Percentiles rank a stretch among this genome's conserved stretches.
These are phyloP conservation scores for Calypte anna DNA, from an alignment of 2,113 vertebrate genomes.

Conservation along the genomic window DNA sequence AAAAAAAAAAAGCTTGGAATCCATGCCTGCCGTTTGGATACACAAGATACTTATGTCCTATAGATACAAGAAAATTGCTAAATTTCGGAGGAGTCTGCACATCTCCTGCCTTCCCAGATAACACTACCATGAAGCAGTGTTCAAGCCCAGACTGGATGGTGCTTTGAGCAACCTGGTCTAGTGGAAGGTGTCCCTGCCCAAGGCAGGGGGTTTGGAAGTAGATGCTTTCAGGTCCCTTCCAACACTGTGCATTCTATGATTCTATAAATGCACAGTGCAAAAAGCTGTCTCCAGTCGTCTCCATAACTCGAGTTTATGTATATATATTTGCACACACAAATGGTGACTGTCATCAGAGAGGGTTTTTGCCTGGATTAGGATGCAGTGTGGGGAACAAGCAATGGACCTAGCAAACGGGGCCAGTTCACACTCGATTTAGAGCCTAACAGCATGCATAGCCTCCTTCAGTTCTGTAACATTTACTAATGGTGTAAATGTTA, in stretches of 20 bases:
- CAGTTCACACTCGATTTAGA: neutral
- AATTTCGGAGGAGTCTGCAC: neutral
- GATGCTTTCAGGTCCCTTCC: no score
- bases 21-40: neutral
- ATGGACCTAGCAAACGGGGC: rapidly evolving
- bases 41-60: rapidly evolving
- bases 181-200: no score
- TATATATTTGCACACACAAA: neutral
- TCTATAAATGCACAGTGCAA: neutral
- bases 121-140: neutral
- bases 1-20: neutral
- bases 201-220: no score
- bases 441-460: rapidly evolving
- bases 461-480: neutral
- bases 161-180: no score
- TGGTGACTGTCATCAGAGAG: neutral
- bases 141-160: no score
- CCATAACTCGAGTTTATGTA: no score
- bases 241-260: no score
- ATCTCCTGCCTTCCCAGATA: neutral
- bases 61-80: neutral
- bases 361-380: neutral
- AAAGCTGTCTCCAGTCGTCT: neutral
- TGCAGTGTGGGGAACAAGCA: neutral
- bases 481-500: neutral